These are phyloP conservation scores for Andricus curvator DNA, from an alignment of 2,888 invertebrate genomes.

Conservation along the genomic window DNA sequence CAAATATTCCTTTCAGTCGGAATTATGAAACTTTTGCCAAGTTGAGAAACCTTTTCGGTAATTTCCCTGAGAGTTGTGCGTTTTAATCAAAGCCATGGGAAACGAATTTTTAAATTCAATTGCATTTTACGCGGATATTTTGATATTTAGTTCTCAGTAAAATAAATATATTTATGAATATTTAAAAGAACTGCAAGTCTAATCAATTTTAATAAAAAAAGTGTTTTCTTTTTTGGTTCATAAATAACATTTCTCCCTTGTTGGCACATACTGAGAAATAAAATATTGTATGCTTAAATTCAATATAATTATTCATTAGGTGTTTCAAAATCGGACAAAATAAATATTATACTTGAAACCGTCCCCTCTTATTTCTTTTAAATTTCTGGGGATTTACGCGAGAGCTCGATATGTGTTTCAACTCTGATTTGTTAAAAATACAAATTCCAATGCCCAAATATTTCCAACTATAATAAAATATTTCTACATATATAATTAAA, in stretches of 20 bases:
- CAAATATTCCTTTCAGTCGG: constrained; percentile 2
- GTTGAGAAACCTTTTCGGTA: not conserved
- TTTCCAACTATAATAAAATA: not conserved
- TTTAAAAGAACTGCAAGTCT: not conserved
- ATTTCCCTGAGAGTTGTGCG: constrained; percentile 38
- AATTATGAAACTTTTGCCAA: constrained; percentile 2
- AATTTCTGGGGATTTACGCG: constrained; percentile 4
- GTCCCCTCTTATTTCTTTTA: constrained; percentile 9
- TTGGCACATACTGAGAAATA: constrained; percentile 31
- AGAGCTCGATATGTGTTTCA: constrained; percentile 31
- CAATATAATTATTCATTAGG: not conserved
- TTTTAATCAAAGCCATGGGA: not conserved
- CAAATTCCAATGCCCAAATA: not conserved
- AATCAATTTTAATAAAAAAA: not conserved
- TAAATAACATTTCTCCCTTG: not conserved
- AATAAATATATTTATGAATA: not conserved
- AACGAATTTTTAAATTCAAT: not conserved
- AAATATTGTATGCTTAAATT: constrained; percentile 11
- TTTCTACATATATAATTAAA: not conserved
- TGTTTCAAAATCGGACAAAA: not conserved
- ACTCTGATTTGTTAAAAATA: constrained; percentile 23
- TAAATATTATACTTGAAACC: constrained; percentile 20
- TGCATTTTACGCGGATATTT: not conserved
- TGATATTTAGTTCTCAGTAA: not conserved
- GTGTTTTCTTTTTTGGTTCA: not conserved